Evolutionary conservation across 2,113 vertebrate species (phyloP).

Genomic region (Octodon degus): DNA sequence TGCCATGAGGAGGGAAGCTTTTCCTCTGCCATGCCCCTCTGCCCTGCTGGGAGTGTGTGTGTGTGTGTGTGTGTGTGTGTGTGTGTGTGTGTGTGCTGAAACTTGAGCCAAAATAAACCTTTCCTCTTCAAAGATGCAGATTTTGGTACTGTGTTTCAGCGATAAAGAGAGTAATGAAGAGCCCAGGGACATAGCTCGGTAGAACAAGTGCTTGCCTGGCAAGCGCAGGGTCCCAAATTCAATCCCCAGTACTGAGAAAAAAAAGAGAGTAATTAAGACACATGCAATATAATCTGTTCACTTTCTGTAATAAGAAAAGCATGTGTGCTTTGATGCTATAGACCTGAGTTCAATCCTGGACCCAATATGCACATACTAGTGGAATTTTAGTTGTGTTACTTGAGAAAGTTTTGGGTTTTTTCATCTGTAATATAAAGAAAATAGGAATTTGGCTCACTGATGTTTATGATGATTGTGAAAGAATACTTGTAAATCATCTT

Average conservation of each 20-base stretch:
- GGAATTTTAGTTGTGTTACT: background rate
- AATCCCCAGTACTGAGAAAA: too few relatives aligned
- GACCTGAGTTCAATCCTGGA: background rate
- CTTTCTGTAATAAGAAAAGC: background rate
- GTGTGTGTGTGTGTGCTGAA: background rate
- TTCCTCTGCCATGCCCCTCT: background rate
- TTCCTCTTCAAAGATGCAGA: background rate
- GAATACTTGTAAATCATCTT: background rate
- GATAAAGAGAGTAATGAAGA: background rate
- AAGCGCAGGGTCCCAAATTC: too few relatives aligned
- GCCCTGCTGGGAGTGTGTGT: background rate
- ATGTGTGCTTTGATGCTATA: background rate
- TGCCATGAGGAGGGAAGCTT: background rate
- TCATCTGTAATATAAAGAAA: background rate
- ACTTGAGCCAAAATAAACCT: background rate
- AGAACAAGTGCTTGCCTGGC: too few relatives aligned
- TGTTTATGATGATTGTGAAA: constrained; percentile 4
- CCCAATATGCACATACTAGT: background rate
- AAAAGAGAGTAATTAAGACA: background rate
- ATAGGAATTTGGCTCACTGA: background rate
- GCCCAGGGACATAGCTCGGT: too few relatives aligned
- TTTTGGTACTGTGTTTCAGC: background rate
- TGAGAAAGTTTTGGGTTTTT: background rate
- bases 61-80: too few relatives aligned
- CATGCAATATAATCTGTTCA: background rate